Evolutionary conservation across 2,113 vertebrate species (phyloP).

Genomic region (Zootoca vivipara): DNA sequence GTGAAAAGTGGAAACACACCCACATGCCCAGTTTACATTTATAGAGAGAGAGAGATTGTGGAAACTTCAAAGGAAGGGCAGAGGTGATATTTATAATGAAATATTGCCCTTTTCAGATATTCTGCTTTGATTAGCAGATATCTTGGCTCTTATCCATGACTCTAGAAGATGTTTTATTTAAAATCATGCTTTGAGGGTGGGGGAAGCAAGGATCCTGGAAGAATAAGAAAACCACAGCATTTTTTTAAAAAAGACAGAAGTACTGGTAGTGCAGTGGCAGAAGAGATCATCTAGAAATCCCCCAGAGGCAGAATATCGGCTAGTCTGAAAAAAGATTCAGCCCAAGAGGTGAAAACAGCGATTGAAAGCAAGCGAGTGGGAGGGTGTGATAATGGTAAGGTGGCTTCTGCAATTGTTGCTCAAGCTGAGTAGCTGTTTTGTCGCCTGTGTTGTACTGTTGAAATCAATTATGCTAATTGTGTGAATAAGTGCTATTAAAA

Average conservation of each 20-base stretch:
- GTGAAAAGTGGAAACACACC: too few species aligned
- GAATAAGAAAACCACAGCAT: too few species aligned
- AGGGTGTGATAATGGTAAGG: slow-evolving; percentile 11
- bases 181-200: neutral
- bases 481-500: neutral
- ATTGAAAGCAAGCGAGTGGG: neutral
- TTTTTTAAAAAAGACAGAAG: neutral
- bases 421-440: neutral
- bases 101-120: neutral
- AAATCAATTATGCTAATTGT: slow-evolving; percentile 23
- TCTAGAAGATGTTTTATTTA: neutral
- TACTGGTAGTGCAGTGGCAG: neutral
- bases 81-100: neutral
- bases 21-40: too few species aligned
- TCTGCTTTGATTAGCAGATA: neutral
- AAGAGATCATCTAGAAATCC: neutral
- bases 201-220: neutral
- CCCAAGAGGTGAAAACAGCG: neutral
- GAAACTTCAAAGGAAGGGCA: neutral
- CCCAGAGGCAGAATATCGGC: neutral
- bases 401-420: neutral
- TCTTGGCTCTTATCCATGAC: neutral
- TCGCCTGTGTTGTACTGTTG: neutral
- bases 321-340: slow-evolving; percentile 3
- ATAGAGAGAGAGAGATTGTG: too few species aligned